Evolutionary conservation across 2,113 vertebrate genomes (phyloP).

Genomic region (Salvelinus namaycush): DNA sequence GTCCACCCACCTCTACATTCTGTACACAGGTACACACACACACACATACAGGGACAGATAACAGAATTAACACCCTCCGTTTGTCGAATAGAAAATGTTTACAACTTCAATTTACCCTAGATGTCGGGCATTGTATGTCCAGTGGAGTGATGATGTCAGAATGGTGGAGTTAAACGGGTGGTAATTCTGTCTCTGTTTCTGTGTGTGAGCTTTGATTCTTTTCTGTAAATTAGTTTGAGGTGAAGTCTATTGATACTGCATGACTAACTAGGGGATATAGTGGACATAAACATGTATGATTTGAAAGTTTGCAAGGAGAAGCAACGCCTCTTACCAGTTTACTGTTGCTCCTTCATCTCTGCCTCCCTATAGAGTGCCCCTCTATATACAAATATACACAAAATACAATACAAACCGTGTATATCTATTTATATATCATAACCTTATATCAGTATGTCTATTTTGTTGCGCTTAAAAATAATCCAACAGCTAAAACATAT

Average conservation of each 20-base stretch:
- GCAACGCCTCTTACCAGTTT: conserved; percentile 43
- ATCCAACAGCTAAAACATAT: conserved; percentile 47
- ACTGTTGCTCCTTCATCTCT: conserved; percentile 55
- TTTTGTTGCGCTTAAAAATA: conserved; percentile 67
- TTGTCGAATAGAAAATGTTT: conserved; percentile 49
- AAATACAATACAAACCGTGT: conserved; percentile 57
- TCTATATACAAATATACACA: conserved; percentile 64
- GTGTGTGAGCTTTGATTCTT: conserved; percentile 65
- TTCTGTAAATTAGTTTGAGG: conserved; percentile 71
- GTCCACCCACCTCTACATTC: conserved; percentile 41
- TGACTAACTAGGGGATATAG: conserved; percentile 65
- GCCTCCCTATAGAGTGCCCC: conserved; percentile 58
- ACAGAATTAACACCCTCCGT: conserved; percentile 60
- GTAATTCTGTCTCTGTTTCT: conserved; percentile 63
- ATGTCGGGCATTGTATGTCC: conserved; percentile 22
- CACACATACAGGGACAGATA: conserved; percentile 61
- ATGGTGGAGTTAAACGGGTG: conserved; percentile 42
- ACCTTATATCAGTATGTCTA: conserved; percentile 57
- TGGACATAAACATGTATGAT: conserved; percentile 50
- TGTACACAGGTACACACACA: conserved; percentile 57
- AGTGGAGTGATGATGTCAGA: conserved; percentile 9
- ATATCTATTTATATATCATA: conserved; percentile 72
- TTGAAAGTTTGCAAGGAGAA: conserved; percentile 59
- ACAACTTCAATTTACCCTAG: conserved; percentile 30
- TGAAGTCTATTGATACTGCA: conserved; percentile 75